These are phyloP conservation scores for Heliconius hewitsoni DNA, from an alignment of 1,140 invertebrate species.

Conservation along the genomic window DNA sequence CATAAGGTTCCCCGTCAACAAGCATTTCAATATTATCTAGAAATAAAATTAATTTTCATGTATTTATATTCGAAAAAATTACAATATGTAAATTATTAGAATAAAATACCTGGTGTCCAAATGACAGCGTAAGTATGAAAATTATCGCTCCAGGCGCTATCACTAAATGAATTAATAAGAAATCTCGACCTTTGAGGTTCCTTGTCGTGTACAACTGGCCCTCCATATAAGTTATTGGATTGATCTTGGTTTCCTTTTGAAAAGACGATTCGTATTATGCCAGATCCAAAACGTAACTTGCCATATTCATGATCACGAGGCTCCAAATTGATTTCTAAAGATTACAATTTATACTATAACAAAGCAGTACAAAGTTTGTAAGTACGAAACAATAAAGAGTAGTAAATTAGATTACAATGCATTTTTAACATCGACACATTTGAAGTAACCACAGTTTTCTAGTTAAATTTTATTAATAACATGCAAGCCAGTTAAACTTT, in stretches of 20 bases:
- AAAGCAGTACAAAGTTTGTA: too few relatives aligned
- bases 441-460: too few relatives aligned
- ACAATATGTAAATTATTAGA: background rate
- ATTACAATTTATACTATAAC: background rate
- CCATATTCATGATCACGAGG: conserved; percentile 10
- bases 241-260: conserved; percentile 12
- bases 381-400: too few relatives aligned
- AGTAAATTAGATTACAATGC: too few relatives aligned
- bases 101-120: conserved; percentile 18
- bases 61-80: too few relatives aligned
- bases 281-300: conserved; percentile 13
- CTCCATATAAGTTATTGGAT: background rate
- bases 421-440: too few relatives aligned
- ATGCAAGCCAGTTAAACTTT: too few relatives aligned
- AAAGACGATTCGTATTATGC: conserved; percentile 10
- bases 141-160: conserved; percentile 5
- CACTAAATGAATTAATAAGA: background rate
- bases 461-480: too few relatives aligned
- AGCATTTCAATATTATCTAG: background rate
- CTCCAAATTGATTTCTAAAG: conserved; percentile 22
- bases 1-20: conserved; percentile 9
- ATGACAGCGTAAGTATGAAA: conserved; percentile 18
- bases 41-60: background rate
- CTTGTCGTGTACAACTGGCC: background rate
- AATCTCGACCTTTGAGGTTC: conserved; percentile 11